Conservation (phyloP, 2,113 vertebrate species). For the Ptyas mucosa region DNA sequence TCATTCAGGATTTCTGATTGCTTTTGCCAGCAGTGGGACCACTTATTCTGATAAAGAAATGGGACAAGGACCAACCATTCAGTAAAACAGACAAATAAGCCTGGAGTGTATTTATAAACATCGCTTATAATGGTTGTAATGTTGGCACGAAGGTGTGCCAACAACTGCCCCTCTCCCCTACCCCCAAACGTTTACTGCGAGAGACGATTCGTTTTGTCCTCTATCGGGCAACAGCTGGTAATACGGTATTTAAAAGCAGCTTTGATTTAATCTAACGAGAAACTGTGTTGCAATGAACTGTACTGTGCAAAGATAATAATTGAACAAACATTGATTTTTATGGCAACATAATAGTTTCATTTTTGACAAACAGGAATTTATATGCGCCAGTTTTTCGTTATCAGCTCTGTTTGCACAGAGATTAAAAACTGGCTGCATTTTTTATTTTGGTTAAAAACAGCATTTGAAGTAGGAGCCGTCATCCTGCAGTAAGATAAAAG, state of each 20-base stretch:
- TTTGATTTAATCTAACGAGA: slow-evolving; percentile 79
- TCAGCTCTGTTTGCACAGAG: slow-evolving; percentile 40
- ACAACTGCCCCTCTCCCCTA: slow-evolving; percentile 32
- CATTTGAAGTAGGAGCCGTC: slow-evolving; percentile 25
- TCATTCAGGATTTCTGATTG: slow-evolving; percentile 4
- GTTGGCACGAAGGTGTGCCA: slow-evolving; percentile 63
- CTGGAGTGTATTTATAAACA: slow-evolving; percentile 53
- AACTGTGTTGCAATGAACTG: slow-evolving; percentile 63
- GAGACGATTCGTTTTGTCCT: slow-evolving; percentile 65
- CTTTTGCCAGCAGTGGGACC: slow-evolving; percentile 1
- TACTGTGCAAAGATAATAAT: slow-evolving; percentile 73
- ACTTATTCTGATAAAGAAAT: slow-evolving; percentile 28
- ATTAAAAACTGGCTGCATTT: slow-evolving; percentile 36
- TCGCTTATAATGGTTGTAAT: slow-evolving; percentile 60
- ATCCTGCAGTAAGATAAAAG: background rate
- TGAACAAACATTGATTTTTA: slow-evolving; percentile 78
- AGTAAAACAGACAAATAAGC: slow-evolving; percentile 59
- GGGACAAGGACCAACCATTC: slow-evolving; percentile 35
- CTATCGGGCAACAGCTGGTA: slow-evolving; percentile 74
- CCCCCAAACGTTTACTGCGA: slow-evolving; percentile 54
- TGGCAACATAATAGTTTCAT: slow-evolving; percentile 73
- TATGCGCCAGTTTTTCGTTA: slow-evolving; percentile 65
- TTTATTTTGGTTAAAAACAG: background rate
- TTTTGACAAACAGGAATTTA: slow-evolving; percentile 74
- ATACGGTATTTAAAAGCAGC: slow-evolving; percentile 76